Evolutionary conservation across 1,140 invertebrate species (phyloP).

Genomic region (Hylaeus anthracinus): DNA sequence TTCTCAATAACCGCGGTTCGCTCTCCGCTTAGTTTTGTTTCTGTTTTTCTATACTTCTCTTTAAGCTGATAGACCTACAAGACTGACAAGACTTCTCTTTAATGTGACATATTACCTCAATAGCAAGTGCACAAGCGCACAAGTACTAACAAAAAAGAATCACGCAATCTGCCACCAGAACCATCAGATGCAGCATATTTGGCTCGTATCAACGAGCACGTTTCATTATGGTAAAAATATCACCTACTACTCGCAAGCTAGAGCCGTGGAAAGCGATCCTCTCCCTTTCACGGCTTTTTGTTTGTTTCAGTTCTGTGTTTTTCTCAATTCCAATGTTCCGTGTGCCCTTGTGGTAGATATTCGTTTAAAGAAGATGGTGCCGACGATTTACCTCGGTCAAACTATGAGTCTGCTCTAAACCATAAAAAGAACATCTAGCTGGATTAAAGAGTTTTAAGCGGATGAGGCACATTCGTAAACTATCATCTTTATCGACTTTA

Average conservation of each 20-base stretch:
- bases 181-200: too few relatives aligned
- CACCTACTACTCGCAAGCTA: slow-evolving; percentile 65
- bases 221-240: slow-evolving; percentile 18
- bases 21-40: too few relatives aligned
- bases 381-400: slow-evolving; percentile 70
- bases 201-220: background rate
- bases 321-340: slow-evolving; percentile 54
- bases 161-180: too few relatives aligned
- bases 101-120: too few relatives aligned
- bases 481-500: slow-evolving; percentile 44
- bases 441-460: slow-evolving; percentile 7
- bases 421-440: slow-evolving; percentile 68
- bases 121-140: too few relatives aligned
- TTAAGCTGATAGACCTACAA: too few relatives aligned
- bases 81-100: too few relatives aligned
- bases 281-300: slow-evolving; percentile 9
- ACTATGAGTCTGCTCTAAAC: slow-evolving; percentile 70
- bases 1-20: slow-evolving; percentile 21
- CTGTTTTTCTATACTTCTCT: too few relatives aligned
- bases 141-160: too few relatives aligned
- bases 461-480: slow-evolving; percentile 46
- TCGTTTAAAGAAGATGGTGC: slow-evolving; percentile 64
- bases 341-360: slow-evolving; percentile 43
- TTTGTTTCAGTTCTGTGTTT: slow-evolving; percentile 25
- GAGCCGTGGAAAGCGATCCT: slow-evolving; percentile 33